Base-by-base conservation (phyloP, 2,113 vertebrate species). In the Triplophysa rosa region DNA sequence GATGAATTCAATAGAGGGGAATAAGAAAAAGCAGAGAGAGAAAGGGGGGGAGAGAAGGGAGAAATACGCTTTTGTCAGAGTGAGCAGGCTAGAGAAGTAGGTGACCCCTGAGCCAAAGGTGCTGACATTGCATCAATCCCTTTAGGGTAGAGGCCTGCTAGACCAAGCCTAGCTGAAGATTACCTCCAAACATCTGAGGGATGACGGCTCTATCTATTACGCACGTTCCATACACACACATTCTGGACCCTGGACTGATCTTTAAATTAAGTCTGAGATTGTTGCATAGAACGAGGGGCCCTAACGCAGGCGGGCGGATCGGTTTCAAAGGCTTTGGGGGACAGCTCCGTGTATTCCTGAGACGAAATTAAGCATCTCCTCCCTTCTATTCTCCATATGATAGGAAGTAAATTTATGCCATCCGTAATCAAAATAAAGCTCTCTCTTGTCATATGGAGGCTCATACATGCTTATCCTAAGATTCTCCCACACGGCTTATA, bases 111-210 rank as follows among this genome's bases (percentile, higher is more conserved):
- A 95, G 95, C 93, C 96, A 97, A 98, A 98, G 96, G 97, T 96
- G 95, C 88, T 94, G 95, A 98, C 96, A 97, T 94, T 90, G 95
- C 94, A 95, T 96, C 95, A 95, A 97, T 97, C 97, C 95, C 95
- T 96, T 97, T 96, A 95, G 95, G 95, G 91, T 92, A 90, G 93
- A 91, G 94, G 93, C 92, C 94, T 95, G 95, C 94, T 92, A 94
- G 94, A 93, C 93, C 90, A 90, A 92, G 90, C 88, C 90, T 67
- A 61, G 92, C 88, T 92, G 93, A 93, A 95, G 95, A 98, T 97
- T 96, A 95, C 94, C 94, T 93, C 93, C 94, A 95, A 93, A 95
- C 94, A 94, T 96, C 94, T 95, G 89, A 93, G 92, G 93, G 94
- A 90, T 67, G 86, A 91, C 37, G 91, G 90, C 90, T 92, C 91